These are phyloP conservation scores for Amphiprion percula DNA, from an alignment of 2,113 vertebrate genomes.

Conservation along the genomic window DNA sequence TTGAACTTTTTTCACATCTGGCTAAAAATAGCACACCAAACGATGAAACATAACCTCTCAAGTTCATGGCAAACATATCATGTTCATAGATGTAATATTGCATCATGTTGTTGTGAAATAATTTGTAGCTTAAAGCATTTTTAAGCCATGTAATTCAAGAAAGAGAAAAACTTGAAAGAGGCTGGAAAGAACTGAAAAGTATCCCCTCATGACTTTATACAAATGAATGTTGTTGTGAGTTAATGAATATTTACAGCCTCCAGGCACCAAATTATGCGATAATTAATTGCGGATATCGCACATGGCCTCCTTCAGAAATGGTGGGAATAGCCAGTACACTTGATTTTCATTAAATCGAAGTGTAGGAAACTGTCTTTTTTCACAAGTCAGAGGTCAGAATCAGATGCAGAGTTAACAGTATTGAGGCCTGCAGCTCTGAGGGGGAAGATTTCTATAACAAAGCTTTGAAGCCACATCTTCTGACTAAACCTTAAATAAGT, in stretches of 20 bases:
- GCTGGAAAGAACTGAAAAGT: neutral
- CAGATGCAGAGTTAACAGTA: neutral
- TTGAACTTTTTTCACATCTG: no score
- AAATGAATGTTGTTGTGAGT: slow-evolving; percentile 12
- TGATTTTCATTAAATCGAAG: slow-evolving; percentile 12
- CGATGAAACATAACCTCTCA: neutral
- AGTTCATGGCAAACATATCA: neutral
- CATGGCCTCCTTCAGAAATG: neutral
- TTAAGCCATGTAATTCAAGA: neutral
- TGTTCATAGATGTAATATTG: neutral
- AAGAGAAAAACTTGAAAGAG: slow-evolving; percentile 8
- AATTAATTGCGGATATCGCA: neutral
- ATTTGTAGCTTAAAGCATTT: neutral
- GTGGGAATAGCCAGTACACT: slow-evolving; percentile 3
- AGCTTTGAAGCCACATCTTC: no score
- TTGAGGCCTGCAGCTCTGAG: neutral
- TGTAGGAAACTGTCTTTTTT: neutral
- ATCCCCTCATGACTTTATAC: neutral
- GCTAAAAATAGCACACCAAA: no score
- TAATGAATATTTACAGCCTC: slow-evolving; percentile 11
- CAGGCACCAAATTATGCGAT: slow-evolving; percentile 2
- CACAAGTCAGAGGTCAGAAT: neutral
- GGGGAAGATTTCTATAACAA: slow-evolving; percentile 6
- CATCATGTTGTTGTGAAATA: slow-evolving; percentile 6
- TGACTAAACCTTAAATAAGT: no score